These are phyloP conservation scores for Amblyopsis hoosieri DNA, from an alignment of 2,797 vertebrate genomes.

Conservation along the genomic window DNA sequence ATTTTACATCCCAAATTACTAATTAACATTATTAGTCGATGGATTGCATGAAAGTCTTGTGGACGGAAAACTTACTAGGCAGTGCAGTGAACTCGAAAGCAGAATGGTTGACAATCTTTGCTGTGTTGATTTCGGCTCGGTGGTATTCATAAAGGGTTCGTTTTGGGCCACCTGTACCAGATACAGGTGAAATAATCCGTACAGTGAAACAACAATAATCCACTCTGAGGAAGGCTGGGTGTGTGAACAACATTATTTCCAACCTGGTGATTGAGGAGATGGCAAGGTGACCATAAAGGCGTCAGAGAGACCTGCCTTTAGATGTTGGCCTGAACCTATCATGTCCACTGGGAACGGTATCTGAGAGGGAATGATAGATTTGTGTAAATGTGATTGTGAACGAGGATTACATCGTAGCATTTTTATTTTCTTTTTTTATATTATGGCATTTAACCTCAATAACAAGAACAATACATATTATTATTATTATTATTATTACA, in stretches of 20 bases:
- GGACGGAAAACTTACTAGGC: conserved; percentile 83
- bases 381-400: background rate
- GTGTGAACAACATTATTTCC: conserved; percentile 32
- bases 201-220: background rate
- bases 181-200: conserved; percentile 5
- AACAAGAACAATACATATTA: no score
- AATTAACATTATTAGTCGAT: no score
- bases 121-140: conserved; percentile 84
- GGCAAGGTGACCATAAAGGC: conserved; percentile 87
- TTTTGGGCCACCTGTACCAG: conserved; percentile 70
- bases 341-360: conserved; percentile 83
- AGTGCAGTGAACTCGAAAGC: conserved; percentile 89
- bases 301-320: conserved; percentile 91
- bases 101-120: conserved; percentile 80
- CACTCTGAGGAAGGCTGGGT: no score
- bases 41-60: background rate
- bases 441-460: no score
- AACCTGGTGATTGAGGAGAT: conserved; percentile 80
- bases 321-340: conserved; percentile 87
- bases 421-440: no score
- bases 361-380: conserved; percentile 60
- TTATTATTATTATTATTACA: no score
- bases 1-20: no score
- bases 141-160: conserved; percentile 92
- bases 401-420: background rate